These are phyloP conservation scores for Gambusia affinis DNA, from an alignment of 2,113 vertebrate genomes.

Conservation along the genomic window DNA sequence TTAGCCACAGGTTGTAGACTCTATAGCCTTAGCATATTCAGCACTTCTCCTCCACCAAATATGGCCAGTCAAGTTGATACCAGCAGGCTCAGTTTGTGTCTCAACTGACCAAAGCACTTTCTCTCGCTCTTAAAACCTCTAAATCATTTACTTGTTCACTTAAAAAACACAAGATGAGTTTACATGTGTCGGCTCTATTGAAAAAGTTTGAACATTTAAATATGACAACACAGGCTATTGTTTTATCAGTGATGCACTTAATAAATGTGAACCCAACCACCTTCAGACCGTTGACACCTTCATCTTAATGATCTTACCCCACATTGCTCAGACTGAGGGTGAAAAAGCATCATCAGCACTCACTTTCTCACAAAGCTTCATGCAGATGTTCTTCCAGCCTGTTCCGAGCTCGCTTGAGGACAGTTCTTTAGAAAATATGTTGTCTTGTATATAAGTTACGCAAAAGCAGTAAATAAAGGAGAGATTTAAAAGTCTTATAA, in stretches of 20 bases:
- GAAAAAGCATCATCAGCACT: no score
- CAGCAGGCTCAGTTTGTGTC: not conserved
- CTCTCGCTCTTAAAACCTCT: not conserved
- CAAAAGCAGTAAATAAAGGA: no score
- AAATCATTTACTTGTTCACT: not conserved
- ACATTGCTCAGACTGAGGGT: no score
- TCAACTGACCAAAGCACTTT: not conserved
- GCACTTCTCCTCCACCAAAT: not conserved
- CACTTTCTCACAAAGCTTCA: no score
- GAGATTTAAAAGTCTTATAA: no score
- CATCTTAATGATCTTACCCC: no score
- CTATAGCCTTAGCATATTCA: not conserved
- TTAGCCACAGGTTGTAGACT: not conserved
- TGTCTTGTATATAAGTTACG: no score
- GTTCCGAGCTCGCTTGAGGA: no score
- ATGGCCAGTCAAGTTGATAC: not conserved
- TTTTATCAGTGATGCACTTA: not conserved
- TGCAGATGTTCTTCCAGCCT: no score
- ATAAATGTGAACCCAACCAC: not conserved
- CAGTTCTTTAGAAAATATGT: no score
- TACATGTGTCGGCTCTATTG: not conserved
- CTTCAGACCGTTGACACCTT: not conserved
- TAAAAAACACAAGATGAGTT: not conserved
- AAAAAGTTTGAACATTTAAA: not conserved
- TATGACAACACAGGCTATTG: not conserved